Evolutionary conservation across 1,140 invertebrate genomes (phyloP).

Genomic region (Atta colombica): DNA sequence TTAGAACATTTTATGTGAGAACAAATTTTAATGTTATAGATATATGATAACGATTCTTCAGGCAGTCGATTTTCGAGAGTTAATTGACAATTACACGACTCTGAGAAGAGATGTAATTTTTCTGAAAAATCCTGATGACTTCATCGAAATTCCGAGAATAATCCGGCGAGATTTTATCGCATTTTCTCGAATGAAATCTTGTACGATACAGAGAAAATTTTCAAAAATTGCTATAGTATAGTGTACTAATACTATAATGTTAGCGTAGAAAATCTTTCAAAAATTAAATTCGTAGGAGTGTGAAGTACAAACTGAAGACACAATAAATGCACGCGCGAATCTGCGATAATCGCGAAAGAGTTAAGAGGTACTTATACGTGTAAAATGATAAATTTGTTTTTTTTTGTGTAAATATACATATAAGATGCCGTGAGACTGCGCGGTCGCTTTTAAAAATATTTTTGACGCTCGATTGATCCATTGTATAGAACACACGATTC

Average conservation of each 20-base stretch:
- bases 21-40: not conserved
- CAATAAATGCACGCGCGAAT: constrained; percentile 38
- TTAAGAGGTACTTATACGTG: constrained; percentile 36
- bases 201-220: constrained; percentile 12
- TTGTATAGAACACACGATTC: constrained; percentile 41
- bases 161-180: not conserved
- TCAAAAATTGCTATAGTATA: constrained; percentile 1
- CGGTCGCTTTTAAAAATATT: constrained; percentile 57
- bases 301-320: constrained; percentile 57
- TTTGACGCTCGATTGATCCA: constrained; percentile 44
- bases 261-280: constrained; percentile 34
- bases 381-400: constrained; percentile 28
- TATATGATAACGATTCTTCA: not conserved
- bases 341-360: not conserved
- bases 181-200: constrained; percentile 36
- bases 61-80: constrained; percentile 17
- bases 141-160: constrained; percentile 9
- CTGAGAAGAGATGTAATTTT: not conserved
- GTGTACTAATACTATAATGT: constrained; percentile 11
- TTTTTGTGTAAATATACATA: constrained; percentile 45
- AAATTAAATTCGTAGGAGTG: constrained; percentile 32
- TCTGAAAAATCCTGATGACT: not conserved
- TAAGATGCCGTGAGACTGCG: constrained; percentile 28
- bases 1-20: constrained; percentile 9
- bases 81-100: constrained; percentile 8